Evolutionary conservation across 2,113 vertebrate species (phyloP).

Genomic region (Thoracochromis brauschi): DNA sequence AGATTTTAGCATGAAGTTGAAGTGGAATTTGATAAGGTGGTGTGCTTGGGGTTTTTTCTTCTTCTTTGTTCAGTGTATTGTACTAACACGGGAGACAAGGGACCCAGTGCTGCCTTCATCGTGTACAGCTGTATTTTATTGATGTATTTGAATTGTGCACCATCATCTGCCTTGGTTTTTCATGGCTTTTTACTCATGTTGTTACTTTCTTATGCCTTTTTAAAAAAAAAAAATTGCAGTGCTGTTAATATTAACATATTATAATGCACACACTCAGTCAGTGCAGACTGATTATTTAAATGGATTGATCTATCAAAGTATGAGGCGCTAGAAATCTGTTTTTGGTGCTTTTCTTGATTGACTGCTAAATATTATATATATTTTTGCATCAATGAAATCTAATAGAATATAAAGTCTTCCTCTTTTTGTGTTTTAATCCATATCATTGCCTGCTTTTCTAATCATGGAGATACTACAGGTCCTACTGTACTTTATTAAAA

Average conservation of each 20-base stretch:
- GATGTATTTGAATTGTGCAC: not conserved
- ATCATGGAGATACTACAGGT: not conserved
- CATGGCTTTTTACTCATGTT: not conserved
- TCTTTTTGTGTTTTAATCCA: not conserved
- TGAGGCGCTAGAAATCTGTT: not conserved
- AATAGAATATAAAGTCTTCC: not conserved
- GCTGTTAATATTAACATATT: not conserved
- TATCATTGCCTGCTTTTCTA: not conserved
- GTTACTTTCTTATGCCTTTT: not conserved
- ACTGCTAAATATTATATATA: not conserved
- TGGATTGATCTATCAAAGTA: not conserved
- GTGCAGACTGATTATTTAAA: not conserved
- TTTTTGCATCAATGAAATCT: not conserved
- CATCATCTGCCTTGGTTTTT: conserved; percentile 2
- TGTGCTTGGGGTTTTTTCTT: not conserved
- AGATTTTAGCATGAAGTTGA: not conserved
- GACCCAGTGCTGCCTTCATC: conserved; percentile 16
- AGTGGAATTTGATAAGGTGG: not conserved
- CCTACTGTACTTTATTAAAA: not conserved
- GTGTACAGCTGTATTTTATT: not conserved
- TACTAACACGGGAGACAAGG: not conserved
- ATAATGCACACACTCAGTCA: not conserved
- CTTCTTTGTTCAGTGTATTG: not conserved
- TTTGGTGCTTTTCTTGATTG: not conserved
- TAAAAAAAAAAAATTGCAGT: fast-evolving